Evolutionary conservation across 2,888 invertebrate genomes (phyloP).

Genomic region (Sycophila texana): DNA sequence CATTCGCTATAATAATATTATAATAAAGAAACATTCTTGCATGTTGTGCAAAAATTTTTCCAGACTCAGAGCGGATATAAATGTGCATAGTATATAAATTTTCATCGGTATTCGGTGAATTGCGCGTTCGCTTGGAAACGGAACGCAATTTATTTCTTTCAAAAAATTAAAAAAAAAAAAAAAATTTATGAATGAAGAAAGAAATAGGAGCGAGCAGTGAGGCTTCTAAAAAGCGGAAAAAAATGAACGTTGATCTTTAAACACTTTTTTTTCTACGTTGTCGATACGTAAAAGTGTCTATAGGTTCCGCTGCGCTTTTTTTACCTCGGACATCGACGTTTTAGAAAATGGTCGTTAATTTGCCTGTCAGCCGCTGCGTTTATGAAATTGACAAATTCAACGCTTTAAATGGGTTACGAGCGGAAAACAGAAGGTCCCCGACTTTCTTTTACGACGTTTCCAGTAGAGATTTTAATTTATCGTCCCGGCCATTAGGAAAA

Average conservation of each 20-base stretch:
- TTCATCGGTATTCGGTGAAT: neutral
- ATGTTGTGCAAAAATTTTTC: neutral
- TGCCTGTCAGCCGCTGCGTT: neutral
- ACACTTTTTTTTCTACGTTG: neutral
- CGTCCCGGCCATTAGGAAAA: neutral
- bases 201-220: neutral
- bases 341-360: neutral
- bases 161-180: too few species aligned
- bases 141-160: neutral
- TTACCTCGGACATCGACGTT: neutral
- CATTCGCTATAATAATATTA: neutral
- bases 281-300: neutral
- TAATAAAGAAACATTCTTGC: neutral
- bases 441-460: conserved; percentile 1
- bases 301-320: neutral
- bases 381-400: neutral
- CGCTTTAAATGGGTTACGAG: neutral
- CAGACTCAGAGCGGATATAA: neutral
- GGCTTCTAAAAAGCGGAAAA: neutral
- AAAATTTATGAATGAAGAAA: too few species aligned
- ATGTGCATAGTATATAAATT: neutral
- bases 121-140: neutral
- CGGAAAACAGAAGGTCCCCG: neutral
- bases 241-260: neutral
- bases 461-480: conserved; percentile 12